Base-by-base conservation (phyloP, 2,888 invertebrate species). In the Tetrapedia diversipes region DNA sequence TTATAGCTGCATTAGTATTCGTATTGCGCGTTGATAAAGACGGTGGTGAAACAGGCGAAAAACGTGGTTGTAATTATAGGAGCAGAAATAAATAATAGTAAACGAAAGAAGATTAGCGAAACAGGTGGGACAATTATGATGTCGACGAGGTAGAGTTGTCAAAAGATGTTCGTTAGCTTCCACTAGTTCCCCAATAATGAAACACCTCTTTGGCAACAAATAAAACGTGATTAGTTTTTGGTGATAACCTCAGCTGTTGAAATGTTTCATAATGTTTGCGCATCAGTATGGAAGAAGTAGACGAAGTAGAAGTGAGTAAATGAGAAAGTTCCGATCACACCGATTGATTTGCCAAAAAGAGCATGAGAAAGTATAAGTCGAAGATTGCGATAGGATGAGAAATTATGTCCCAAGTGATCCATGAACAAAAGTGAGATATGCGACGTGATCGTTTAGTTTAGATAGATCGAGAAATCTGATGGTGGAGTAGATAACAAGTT, bases 391-490 rank as follows among this genome's bases (percentile, higher is more conserved):
- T 72, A 70, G 59, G 70, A 71, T 77, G 77, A 54, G 51, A 53
- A 65, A 70, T 80, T 80, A 77, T 63, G n/a, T 45, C 70, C 67
- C 59, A 66, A 14, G 45, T 76, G 53, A 57, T 77, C 64, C 43
- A 72, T 51, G 64, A 71, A 54, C 57, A 60, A 65, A 67, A 76
- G 69, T 37, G 81, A 77, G 53, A 56, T 61, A 56, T 43, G 69
- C 45, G 60, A 77, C 37, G 47, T 63, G 74, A 60, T 65, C 53
- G 49, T 69, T 85, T 83, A 81, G 61, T 67, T 70, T 73, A 83
- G 16, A 47, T 72, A 69, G 66, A 85, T 85, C 71, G 79, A 69
- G 34, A 82, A 80, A 45, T 82, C 74, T 57, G 82, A 61, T 68
- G 78, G 24, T 22, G 77, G 60, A 45, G 68, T 78, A 63, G 70